Evolutionary conservation across 30 jellyfish, hydroid and myxozoan species (phyloP).

Genomic region (Aurelia sp.): DNA sequence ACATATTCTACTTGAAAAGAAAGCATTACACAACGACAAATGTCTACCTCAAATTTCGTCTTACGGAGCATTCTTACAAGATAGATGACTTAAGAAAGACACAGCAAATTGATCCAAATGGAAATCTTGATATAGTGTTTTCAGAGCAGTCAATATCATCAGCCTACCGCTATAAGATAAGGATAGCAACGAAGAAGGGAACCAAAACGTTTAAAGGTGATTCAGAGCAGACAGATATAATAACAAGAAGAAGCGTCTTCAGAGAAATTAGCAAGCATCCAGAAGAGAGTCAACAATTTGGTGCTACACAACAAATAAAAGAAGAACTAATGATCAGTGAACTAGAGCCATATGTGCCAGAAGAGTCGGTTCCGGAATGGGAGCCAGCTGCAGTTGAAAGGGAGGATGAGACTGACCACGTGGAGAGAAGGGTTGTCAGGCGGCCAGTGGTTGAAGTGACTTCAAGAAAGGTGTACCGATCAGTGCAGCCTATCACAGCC

Average conservation of each 20-base stretch:
- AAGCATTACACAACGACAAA: not conserved
- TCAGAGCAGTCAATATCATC: not conserved
- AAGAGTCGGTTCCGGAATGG: constrained; percentile 30
- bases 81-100: not conserved
- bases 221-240: not conserved
- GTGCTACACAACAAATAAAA: not conserved
- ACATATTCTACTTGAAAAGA: not conserved
- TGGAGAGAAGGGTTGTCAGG: constrained; percentile 30
- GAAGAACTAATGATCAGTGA: constrained; percentile 32
- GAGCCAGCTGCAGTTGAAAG: not conserved
- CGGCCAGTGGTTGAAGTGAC: constrained; percentile 49
- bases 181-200: not conserved
- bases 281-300: constrained; percentile 6
- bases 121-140: not conserved
- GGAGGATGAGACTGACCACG: constrained; percentile 18
- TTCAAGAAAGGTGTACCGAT: constrained; percentile 70
- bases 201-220: not conserved
- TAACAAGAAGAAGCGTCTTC: constrained; percentile 2
- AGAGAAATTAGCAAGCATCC: not conserved
- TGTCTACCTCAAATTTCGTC: not conserved
- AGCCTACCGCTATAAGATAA: not conserved
- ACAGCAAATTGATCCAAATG: constrained; percentile 19
- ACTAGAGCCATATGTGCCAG: constrained; percentile 25
- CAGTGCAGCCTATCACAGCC: constrained; percentile 56
- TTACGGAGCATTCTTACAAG: not conserved